phyloP scores from a whole-genome alignment of 2,797 vertebrate species.

The Enoplosus armatus region DNA sequence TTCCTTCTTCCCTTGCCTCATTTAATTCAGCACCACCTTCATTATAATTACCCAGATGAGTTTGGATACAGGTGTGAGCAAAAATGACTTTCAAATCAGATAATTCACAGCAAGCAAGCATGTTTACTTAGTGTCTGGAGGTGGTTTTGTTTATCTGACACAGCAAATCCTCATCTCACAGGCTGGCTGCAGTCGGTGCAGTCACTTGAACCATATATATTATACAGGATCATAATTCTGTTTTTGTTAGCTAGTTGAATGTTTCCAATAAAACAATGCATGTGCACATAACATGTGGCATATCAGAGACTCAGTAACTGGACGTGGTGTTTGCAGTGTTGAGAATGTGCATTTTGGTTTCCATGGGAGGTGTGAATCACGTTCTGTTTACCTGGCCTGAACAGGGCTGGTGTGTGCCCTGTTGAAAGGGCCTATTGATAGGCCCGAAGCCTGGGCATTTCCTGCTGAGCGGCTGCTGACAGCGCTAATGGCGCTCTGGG shows the following conservation, averaged over 20 bases:
- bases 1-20: constrained; percentile 36
- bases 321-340: constrained; percentile 18
- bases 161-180: constrained; percentile 1
- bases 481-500: constrained; percentile 72
- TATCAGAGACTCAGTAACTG: constrained; percentile 7
- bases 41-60: constrained; percentile 41
- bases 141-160: constrained; percentile 25
- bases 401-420: constrained; percentile 67
- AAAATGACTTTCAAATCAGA: constrained; percentile 31
- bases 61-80: constrained; percentile 34
- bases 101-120: constrained; percentile 2
- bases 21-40: constrained; percentile 53
- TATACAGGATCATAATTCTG: constrained; percentile 3
- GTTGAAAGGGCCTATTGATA: constrained; percentile 80
- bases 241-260: constrained; percentile 15
- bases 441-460: constrained; percentile 82
- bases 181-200: background rate
- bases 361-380: constrained; percentile 50
- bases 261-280: constrained; percentile 10
- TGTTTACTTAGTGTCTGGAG: constrained; percentile 10
- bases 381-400: constrained; percentile 65
- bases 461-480: constrained; percentile 79
- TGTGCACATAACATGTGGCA: constrained; percentile 21
- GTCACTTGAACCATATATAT: background rate
- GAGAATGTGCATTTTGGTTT: constrained; percentile 18